Percentiles rank a stretch among this genome's conserved stretches.
Conservation (phyloP, 92 coral and sea anemone genomes). For the Blastomussa wellsi region DNA sequence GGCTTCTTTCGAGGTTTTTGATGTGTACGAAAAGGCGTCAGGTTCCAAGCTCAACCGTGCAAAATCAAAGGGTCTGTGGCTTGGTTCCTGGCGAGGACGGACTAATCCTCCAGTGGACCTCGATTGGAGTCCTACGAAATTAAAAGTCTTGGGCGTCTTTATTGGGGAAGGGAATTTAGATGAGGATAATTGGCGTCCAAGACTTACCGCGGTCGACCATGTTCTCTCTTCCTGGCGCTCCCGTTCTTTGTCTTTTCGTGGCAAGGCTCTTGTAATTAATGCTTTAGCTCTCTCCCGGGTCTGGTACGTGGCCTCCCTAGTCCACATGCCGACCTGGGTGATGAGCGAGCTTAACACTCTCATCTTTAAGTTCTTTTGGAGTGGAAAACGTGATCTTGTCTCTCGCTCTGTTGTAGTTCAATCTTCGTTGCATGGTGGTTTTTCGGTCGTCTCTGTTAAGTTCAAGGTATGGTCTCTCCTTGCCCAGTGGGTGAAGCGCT, state of each 20-base stretch:
- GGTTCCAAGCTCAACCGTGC: conserved; percentile 37
- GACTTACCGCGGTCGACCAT: background rate
- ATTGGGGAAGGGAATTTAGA: conserved; percentile 13
- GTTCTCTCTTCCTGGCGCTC: conserved; percentile 28
- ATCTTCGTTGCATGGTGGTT: background rate
- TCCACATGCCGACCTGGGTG: conserved; percentile 6
- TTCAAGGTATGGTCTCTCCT: background rate
- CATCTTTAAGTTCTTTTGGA: background rate
- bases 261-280: conserved; percentile 39
- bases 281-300: conserved; percentile 44
- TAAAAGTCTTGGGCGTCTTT: conserved; percentile 15
- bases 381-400: background rate
- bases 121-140: background rate
- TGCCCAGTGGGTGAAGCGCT: background rate
- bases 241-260: conserved; percentile 12
- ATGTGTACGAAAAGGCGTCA: conserved; percentile 23
- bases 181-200: conserved; percentile 16
- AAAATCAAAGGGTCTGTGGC: conserved; percentile 32
- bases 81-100: conserved; percentile 37
- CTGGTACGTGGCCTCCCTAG: conserved; percentile 28
- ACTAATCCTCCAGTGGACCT: background rate
- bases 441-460: background rate
- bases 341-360: background rate
- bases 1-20: background rate
- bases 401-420: background rate